Conservation (phyloP, 2,888 invertebrate genomes). For the Globia sparganii region DNA sequence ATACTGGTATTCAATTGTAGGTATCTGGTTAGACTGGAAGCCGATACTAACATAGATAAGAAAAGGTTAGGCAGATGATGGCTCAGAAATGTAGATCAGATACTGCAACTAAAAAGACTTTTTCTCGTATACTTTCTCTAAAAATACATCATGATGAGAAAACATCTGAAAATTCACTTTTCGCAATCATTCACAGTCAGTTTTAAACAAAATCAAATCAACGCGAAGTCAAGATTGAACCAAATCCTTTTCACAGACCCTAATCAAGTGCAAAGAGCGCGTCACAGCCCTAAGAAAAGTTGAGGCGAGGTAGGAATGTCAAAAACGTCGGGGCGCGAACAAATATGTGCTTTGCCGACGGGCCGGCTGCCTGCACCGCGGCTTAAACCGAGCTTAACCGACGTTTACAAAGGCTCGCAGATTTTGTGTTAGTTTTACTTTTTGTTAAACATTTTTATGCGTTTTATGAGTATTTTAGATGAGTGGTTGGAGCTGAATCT, state of each 20-base stretch:
- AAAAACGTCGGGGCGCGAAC: conserved; percentile 88
- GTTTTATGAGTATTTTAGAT: conserved; percentile 26
- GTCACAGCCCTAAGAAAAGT: conserved; percentile 88
- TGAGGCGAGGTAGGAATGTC: conserved; percentile 85
- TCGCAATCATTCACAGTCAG: not conserved
- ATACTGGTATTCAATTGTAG: not conserved
- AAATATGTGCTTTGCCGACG: conserved; percentile 87
- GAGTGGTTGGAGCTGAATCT: not conserved
- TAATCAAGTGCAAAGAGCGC: conserved; percentile 69
- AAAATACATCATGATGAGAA: not conserved
- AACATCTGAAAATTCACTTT: not conserved
- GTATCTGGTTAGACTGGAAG: not conserved
- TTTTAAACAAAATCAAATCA: not conserved
- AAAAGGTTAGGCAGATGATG: not conserved
- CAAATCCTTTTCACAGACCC: conserved; percentile 55
- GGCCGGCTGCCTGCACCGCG: conserved; percentile 67
- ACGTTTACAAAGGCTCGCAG: conserved; percentile 52
- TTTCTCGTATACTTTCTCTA: no score
- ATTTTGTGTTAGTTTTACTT: conserved; percentile 47
- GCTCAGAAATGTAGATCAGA: no score
- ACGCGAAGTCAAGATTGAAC: not conserved
- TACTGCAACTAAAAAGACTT: no score
- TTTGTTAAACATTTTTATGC: conserved; percentile 22
- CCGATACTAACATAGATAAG: not conserved
- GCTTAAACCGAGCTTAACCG: conserved; percentile 61